Percentiles rank a stretch among this genome's conserved stretches.
Evolutionary conservation across 92 coral and sea anemone genomes (phyloP).

Genomic region (Blastomussa wellsi): DNA sequence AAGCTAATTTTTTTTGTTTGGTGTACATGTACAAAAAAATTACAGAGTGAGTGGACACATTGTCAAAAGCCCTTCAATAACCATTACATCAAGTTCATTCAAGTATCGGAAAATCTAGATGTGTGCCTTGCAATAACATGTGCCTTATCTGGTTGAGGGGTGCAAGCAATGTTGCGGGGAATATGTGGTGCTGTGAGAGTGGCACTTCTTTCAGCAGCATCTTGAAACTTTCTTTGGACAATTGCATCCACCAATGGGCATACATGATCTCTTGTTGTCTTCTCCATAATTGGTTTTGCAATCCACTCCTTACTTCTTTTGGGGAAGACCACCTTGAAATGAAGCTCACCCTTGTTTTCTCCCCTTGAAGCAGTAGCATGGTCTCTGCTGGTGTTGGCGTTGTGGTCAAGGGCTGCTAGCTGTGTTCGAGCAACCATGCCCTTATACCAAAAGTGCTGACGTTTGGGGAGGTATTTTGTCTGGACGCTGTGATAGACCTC

Average conservation of each 20-base stretch:
- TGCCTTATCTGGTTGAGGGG: constrained; percentile 38
- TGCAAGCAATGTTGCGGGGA: constrained; percentile 48
- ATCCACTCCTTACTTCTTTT: constrained; percentile 54
- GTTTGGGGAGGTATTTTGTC: constrained; percentile 54
- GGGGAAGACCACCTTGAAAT: constrained; percentile 52
- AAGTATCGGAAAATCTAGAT: constrained; percentile 17
- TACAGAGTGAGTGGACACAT: background rate
- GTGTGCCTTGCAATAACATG: constrained; percentile 41
- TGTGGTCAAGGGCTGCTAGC: constrained; percentile 62
- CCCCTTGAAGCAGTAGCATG: constrained; percentile 49
- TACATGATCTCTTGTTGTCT: constrained; percentile 47
- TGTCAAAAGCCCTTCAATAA: background rate
- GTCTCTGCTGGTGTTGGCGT: constrained; percentile 53
- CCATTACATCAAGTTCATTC: background rate
- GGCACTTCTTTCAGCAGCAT: constrained; percentile 50
- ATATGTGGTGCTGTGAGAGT: constrained; percentile 32
- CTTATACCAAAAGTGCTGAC: constrained; percentile 54
- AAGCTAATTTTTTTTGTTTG: background rate
- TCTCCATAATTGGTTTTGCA: constrained; percentile 58
- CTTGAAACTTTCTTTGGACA: constrained; percentile 40
- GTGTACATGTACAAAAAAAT: background rate
- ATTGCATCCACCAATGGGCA: constrained; percentile 40
- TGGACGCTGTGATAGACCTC: constrained; percentile 58
- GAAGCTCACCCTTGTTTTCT: constrained; percentile 35
- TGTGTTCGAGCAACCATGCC: constrained; percentile 64